Percentiles rank a stretch among this genome's conserved stretches.
Conservation (phyloP, 1,140 invertebrate genomes). For the Cotesia vestalis region DNA sequence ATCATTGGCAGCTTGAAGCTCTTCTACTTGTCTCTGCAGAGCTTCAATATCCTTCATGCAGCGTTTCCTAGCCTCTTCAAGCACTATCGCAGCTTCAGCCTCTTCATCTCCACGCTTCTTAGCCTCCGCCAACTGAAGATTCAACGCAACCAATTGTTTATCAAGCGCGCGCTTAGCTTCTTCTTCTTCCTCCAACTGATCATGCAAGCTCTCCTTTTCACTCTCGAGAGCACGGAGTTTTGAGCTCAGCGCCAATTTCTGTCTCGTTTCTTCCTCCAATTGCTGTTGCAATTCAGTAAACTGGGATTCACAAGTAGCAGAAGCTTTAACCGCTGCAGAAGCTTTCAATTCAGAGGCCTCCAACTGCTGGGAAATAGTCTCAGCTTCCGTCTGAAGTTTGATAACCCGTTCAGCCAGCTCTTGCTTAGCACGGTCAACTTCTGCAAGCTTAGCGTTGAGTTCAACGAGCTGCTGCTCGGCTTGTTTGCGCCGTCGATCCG, state of each 20-base stretch:
- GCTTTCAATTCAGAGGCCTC: slow-evolving; percentile 87
- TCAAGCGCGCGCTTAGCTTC: slow-evolving; percentile 86
- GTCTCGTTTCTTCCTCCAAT: slow-evolving; percentile 93
- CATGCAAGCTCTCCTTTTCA: slow-evolving; percentile 85
- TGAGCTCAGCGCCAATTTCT: slow-evolving; percentile 89
- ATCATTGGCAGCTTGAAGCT: slow-evolving; percentile 89
- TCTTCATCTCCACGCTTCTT: slow-evolving; percentile 96
- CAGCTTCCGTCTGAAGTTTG: slow-evolving; percentile 80
- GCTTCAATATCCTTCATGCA: slow-evolving; percentile 88
- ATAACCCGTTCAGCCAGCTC: slow-evolving; percentile 79
- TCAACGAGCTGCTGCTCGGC: slow-evolving; percentile 86
- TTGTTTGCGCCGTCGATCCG: slow-evolving; percentile 92
- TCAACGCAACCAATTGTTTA: slow-evolving; percentile 80
- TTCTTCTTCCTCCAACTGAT: slow-evolving; percentile 96
- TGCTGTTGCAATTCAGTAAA: slow-evolving; percentile 82
- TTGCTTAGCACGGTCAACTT: slow-evolving; percentile 72
- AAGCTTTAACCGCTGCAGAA: slow-evolving; percentile 81
- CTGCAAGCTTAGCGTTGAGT: slow-evolving; percentile 73
- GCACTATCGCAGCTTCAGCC: slow-evolving; percentile 77
- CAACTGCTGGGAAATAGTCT: slow-evolving; percentile 80
- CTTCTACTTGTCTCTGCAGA: slow-evolving; percentile 85
- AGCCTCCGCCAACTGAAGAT: slow-evolving; percentile 80
- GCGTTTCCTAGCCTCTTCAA: slow-evolving; percentile 94
- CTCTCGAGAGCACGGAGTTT: slow-evolving; percentile 88
- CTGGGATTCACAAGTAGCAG: slow-evolving; percentile 81